Evolutionary conservation across 2,888 invertebrate genomes (phyloP).

Genomic region (Neuroscelio doddi): DNA sequence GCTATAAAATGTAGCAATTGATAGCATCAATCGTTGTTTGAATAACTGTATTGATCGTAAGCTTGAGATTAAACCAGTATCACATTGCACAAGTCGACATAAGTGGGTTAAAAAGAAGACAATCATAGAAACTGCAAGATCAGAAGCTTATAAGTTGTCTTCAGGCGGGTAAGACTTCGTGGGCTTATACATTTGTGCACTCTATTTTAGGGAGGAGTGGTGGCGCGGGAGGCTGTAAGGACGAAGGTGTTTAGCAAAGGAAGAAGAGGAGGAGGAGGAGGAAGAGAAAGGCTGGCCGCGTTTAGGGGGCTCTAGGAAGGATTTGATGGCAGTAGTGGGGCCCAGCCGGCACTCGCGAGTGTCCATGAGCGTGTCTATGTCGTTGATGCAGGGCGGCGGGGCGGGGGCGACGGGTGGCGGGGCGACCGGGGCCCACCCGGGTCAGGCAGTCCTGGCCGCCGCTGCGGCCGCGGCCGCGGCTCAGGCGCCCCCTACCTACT

Average conservation of each 20-base stretch:
- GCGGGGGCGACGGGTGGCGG: conserved; percentile 67
- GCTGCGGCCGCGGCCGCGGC: conserved; percentile 74
- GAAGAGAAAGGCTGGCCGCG: conserved; percentile 33
- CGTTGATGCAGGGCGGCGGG: conserved; percentile 73
- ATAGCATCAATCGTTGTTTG: too few species aligned
- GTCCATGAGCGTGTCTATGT: conserved; percentile 92
- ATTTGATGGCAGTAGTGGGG: conserved; percentile 87
- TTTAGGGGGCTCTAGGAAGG: conserved; percentile 39
- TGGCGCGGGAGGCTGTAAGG: conserved; percentile 38
- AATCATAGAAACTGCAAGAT: too few species aligned
- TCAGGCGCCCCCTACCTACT: conserved; percentile 75
- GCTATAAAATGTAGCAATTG: too few species aligned
- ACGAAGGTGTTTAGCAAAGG: conserved; percentile 35
- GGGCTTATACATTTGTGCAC: conserved; percentile 17
- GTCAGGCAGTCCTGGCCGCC: conserved; percentile 76
- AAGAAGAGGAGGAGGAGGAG: conserved; percentile 32
- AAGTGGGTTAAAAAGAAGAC: too few species aligned
- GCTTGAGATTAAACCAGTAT: too few species aligned
- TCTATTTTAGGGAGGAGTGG: conserved; percentile 28
- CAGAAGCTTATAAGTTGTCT: too few species aligned
- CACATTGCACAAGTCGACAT: too few species aligned
- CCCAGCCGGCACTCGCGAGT: conserved; percentile 93
- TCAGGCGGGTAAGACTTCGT: too few species aligned
- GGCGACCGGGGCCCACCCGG: conserved; percentile 73
- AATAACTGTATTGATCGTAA: too few species aligned